Evolutionary conservation across 2,113 vertebrate genomes (phyloP).

Genomic region (Gobio gobio): DNA sequence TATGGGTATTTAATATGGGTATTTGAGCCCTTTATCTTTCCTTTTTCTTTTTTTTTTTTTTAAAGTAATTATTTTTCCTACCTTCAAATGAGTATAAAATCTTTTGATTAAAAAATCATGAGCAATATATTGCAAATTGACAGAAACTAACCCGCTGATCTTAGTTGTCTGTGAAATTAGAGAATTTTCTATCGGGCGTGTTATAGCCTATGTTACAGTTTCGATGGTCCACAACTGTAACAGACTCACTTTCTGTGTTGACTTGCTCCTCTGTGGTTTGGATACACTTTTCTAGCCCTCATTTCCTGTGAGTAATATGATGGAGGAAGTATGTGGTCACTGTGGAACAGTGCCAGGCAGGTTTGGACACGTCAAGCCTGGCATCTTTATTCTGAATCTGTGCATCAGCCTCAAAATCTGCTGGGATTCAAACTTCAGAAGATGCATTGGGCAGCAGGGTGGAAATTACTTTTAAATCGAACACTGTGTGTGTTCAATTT

Average conservation of each 20-base stretch:
- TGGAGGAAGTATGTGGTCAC: constrained; percentile 51
- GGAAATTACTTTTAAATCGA: constrained; percentile 50
- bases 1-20: not conserved
- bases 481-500: constrained; percentile 12
- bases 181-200: not conserved
- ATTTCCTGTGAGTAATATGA: constrained; percentile 36
- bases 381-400: constrained; percentile 61
- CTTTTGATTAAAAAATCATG: not conserved
- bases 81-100: not conserved
- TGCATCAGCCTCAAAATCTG: constrained; percentile 47
- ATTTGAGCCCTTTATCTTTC: not conserved
- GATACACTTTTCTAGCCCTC: not conserved
- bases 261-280: constrained; percentile 2
- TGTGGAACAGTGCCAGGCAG: constrained; percentile 66
- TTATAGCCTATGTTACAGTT: not conserved
- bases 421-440: constrained; percentile 38
- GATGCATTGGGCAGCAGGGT: constrained; percentile 53
- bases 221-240: not conserved
- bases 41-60: too few species aligned
- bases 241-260: not conserved
- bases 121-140: too few species aligned
- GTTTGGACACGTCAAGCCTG: constrained; percentile 72
- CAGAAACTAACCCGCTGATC: too few species aligned
- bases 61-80: not conserved
- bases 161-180: too few species aligned